Conservation (phyloP, 2,113 vertebrate species). For the Prietella phreatophila region DNA sequence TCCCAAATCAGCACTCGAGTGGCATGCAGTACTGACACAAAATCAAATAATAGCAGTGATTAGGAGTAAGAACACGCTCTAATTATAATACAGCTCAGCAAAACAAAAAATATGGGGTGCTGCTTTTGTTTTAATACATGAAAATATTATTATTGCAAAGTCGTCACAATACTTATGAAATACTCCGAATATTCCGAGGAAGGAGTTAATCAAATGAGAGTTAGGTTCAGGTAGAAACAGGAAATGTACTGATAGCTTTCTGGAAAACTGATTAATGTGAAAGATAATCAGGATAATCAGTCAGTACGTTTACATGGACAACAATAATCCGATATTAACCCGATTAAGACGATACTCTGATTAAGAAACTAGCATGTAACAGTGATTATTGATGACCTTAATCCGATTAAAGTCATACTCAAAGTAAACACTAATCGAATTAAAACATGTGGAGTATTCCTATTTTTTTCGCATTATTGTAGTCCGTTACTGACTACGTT, state of each 20-base stretch:
- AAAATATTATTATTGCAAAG: background rate
- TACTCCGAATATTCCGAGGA: background rate
- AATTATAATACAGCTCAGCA: background rate
- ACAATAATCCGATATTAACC: too few species aligned
- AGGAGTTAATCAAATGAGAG: background rate
- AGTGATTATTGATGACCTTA: too few species aligned
- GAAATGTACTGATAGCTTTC: background rate
- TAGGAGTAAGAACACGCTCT: background rate
- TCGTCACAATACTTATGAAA: background rate
- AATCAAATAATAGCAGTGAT: conserved; percentile 5
- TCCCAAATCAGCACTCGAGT: background rate
- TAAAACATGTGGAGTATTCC: too few species aligned
- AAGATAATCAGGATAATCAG: background rate
- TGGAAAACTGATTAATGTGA: background rate
- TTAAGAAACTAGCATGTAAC: too few species aligned
- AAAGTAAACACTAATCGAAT: too few species aligned
- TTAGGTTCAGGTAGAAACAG: background rate
- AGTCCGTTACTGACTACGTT: too few species aligned
- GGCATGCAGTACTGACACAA: background rate
- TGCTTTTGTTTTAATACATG: background rate
- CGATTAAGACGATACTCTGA: too few species aligned
- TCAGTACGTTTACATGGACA: too few species aligned
- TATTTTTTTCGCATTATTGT: too few species aligned
- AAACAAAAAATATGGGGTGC: background rate
- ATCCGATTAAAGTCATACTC: too few species aligned